Evolutionary conservation across 2,888 invertebrate genomes (phyloP).

Genomic region (Rhabditoides inermis): DNA sequence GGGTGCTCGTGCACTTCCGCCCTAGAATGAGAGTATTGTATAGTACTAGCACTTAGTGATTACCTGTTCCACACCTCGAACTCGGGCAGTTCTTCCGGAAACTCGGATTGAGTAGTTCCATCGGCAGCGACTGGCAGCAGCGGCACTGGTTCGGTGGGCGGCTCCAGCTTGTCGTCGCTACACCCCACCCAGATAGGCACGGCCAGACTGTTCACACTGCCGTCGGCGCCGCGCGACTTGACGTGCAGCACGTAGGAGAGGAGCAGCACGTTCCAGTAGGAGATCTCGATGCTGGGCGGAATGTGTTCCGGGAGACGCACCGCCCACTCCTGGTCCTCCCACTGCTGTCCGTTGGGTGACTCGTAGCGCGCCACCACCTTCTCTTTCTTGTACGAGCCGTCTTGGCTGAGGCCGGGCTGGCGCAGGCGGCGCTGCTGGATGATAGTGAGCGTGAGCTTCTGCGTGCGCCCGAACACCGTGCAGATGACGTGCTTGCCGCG

Average conservation of each 20-base stretch:
- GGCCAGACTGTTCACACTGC: constrained; percentile 5
- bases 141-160: constrained; percentile 14
- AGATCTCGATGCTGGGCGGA: constrained; percentile 34
- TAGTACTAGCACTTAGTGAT: too few relatives aligned
- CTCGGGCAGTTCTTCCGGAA: constrained; percentile 26
- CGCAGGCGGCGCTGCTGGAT: constrained; percentile 28
- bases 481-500: constrained; percentile 30
- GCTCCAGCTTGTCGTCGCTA: constrained; percentile 32
- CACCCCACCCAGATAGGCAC: constrained; percentile 40
- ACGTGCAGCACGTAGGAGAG: constrained; percentile 23
- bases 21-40: background rate
- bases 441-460: constrained; percentile 17
- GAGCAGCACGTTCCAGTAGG: constrained; percentile 37
- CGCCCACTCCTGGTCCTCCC: constrained; percentile 15
- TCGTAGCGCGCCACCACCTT: too few relatives aligned
- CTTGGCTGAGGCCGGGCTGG: constrained; percentile 17
- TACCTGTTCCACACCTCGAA: constrained; percentile 37
- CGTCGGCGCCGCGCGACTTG: constrained; percentile 20
- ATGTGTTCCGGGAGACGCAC: constrained; percentile 29
- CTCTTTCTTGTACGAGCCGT: constrained; percentile 5
- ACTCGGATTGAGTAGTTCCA: background rate
- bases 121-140: background rate
- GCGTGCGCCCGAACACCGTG: constrained; percentile 15
- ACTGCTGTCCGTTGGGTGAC: too few relatives aligned
- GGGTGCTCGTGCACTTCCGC: constrained; percentile 26